A percentile compares a stretch with the other conserved stretches of the same genome.
These are phyloP conservation scores for Helicoverpa zea DNA, from an alignment of 1,140 invertebrate genomes.

Conservation along the genomic window DNA sequence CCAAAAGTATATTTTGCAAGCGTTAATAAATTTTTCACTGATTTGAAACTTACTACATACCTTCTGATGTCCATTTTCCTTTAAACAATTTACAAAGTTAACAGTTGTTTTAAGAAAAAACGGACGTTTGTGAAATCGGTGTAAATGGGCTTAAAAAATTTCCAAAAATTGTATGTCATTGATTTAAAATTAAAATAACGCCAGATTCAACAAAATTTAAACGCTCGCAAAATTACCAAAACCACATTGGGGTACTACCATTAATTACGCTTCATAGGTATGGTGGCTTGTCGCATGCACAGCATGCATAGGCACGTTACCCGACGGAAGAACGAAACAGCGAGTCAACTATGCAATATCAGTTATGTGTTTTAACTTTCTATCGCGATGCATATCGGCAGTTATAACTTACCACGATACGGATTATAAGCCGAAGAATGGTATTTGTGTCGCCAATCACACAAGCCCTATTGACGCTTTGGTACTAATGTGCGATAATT, in stretches of 20 bases:
- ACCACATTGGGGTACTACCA: background rate
- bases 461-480: conserved; percentile 99
- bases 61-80: no score
- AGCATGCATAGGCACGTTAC: conserved; percentile 93
- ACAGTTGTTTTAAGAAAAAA: no score
- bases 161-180: no score
- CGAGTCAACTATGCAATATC: conserved; percentile 93
- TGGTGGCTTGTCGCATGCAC: conserved; percentile 94
- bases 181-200: no score
- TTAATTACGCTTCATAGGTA: conserved; percentile 87
- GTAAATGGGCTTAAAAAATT: no score
- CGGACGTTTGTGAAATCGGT: no score
- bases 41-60: no score
- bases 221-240: background rate
- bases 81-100: no score
- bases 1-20: background rate
- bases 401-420: conserved; percentile 96
- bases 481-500: conserved; percentile 98
- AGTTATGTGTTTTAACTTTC: conserved; percentile 95
- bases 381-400: conserved; percentile 95
- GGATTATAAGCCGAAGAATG: conserved; percentile 92
- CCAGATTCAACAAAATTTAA: background rate
- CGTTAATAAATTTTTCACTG: background rate
- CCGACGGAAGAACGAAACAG: conserved; percentile 92
- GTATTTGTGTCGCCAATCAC: conserved; percentile 99